These are phyloP conservation scores for Irena cyanogastra DNA, from an alignment of 2,113 vertebrate species.

Conservation along the genomic window DNA sequence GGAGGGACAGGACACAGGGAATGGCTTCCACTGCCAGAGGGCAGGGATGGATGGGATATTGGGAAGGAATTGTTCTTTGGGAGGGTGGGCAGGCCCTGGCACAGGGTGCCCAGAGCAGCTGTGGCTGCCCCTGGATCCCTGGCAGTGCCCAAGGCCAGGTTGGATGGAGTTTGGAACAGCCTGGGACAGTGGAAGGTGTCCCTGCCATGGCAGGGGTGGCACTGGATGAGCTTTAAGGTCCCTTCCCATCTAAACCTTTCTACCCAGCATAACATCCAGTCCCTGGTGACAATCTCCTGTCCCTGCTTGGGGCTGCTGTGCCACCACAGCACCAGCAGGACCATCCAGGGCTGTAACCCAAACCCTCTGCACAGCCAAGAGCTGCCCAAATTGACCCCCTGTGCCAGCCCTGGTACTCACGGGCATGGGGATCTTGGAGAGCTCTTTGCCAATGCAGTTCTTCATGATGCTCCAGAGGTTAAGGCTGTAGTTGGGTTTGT, in stretches of 20 bases:
- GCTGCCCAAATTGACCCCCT: neutral
- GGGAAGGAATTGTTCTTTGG: neutral
- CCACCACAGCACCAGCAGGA: neutral
- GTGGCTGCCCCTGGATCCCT: neutral
- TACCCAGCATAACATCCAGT: neutral
- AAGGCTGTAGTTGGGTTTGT: conserved; percentile 98
- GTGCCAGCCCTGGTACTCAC: conserved; percentile 52
- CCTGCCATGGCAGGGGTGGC: fast-evolving
- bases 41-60: neutral
- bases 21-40: neutral
- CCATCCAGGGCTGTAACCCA: neutral
- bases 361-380: neutral
- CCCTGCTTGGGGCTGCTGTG: neutral
- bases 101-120: neutral
- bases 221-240: neutral
- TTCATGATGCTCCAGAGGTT: conserved; percentile 99
- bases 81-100: neutral
- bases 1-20: neutral
- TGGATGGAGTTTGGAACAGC: neutral
- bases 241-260: neutral
- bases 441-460: conserved; percentile 97
- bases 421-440: conserved; percentile 98
- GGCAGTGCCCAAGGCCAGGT: neutral
- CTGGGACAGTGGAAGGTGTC: neutral
- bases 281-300: neutral